Evolutionary conservation across 2,797 vertebrate species (phyloP).

Genomic region (Jordanella pulchra): DNA sequence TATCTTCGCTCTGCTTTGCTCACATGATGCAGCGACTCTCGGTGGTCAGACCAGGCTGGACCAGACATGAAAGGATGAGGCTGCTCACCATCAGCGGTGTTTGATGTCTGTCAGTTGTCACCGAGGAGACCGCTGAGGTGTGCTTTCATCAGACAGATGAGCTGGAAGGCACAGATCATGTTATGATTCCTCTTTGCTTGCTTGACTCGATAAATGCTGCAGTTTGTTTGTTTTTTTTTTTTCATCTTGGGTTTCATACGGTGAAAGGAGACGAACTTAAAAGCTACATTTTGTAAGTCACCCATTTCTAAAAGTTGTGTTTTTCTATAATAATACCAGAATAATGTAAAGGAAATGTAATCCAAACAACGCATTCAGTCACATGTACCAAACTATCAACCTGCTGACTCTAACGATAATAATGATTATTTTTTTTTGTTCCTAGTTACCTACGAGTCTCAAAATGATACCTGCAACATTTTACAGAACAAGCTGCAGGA

Average conservation of each 20-base stretch:
- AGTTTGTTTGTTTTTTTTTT: neutral
- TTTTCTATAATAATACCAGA: neutral
- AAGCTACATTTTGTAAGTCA: neutral
- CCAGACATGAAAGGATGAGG: slow-evolving; percentile 6
- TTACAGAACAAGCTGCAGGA: no score
- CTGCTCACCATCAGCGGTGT: neutral
- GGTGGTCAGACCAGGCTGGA: slow-evolving; percentile 1
- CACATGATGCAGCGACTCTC: neutral
- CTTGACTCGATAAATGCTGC: neutral
- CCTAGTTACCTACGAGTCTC: no score
- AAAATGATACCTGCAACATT: no score
- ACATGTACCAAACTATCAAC: no score
- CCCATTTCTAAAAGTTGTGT: no score
- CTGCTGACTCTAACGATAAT: no score
- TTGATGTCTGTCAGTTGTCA: neutral
- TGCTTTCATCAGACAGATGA: neutral
- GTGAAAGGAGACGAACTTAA: neutral
- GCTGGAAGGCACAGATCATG: neutral
- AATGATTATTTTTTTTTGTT: no score
- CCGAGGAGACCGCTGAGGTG: neutral
- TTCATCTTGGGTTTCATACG: neutral
- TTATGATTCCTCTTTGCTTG: neutral
- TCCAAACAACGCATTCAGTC: no score
- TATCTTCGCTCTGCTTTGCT: neutral
- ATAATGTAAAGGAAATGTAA: no score